Evolutionary conservation across 1,140 invertebrate genomes (phyloP).

Genomic region (Lucilia cuprina): DNA sequence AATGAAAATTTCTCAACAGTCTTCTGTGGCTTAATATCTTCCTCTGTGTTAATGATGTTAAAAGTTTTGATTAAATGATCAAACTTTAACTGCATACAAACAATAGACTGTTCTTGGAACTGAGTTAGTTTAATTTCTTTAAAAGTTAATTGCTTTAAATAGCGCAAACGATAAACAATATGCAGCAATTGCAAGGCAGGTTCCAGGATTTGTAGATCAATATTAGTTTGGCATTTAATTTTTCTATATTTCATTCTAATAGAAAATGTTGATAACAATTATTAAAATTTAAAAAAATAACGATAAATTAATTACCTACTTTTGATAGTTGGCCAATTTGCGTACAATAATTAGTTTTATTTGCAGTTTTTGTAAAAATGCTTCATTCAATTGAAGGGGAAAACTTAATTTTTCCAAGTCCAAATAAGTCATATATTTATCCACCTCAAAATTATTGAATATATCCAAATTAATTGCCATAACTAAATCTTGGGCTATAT

Average conservation of each 20-base stretch:
- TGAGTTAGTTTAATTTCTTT: neutral
- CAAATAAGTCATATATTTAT: slow-evolving; percentile 40
- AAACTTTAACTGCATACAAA: neutral
- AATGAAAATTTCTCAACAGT: neutral
- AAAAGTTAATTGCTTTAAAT: neutral
- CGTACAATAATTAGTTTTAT: slow-evolving; percentile 23
- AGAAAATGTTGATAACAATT: neutral
- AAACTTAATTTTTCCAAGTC: slow-evolving; percentile 21
- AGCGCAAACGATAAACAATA: neutral
- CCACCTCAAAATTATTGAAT: slow-evolving; percentile 37
- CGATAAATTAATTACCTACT: neutral
- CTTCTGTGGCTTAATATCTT: neutral
- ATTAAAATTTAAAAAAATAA: neutral
- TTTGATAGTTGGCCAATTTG: neutral
- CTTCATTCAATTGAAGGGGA: slow-evolving; percentile 10
- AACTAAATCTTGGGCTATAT: slow-evolving; percentile 44
- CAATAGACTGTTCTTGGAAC: slow-evolving; percentile 1
- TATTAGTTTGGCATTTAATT: neutral
- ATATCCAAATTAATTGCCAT: slow-evolving; percentile 45
- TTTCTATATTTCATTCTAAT: neutral
- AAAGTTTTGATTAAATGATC: neutral
- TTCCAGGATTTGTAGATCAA: neutral
- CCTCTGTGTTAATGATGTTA: neutral
- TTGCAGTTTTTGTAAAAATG: slow-evolving; percentile 23
- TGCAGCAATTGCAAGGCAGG: neutral